phyloP scores from a whole-genome alignment of 2,888 invertebrate genomes.

The Hydraecia micacea region DNA sequence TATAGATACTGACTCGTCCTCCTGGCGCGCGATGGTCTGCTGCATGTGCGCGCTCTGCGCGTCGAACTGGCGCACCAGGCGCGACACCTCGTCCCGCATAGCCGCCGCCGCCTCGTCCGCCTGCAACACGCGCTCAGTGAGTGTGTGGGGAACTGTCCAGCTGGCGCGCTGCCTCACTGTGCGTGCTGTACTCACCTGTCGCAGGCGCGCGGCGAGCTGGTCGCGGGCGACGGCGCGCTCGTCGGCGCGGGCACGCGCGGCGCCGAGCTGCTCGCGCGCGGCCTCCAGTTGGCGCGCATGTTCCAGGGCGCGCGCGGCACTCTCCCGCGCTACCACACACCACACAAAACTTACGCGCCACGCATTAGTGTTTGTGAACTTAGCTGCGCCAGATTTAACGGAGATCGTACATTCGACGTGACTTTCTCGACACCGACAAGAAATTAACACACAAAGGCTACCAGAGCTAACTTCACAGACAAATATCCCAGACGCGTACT shows the following conservation, averaged over 20 bases:
- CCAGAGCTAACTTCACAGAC: neutral
- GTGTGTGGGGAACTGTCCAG: neutral
- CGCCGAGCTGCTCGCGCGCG: slow-evolving; percentile 58
- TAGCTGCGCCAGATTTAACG: neutral
- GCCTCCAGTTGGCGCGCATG: slow-evolving; percentile 70
- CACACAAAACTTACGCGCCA: neutral
- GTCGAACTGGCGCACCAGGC: slow-evolving; percentile 64
- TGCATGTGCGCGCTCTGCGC: slow-evolving; percentile 47
- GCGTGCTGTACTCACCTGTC: too few relatives aligned
- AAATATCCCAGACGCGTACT: slow-evolving; percentile 18
- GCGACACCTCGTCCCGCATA: slow-evolving; percentile 70
- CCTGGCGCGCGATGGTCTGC: slow-evolving; percentile 33
- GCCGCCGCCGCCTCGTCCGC: slow-evolving; percentile 60
- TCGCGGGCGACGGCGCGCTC: neutral
- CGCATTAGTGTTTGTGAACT: neutral
- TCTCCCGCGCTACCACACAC: slow-evolving; percentile 5
- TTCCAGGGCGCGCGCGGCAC: slow-evolving; percentile 47
- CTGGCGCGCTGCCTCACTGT: neutral
- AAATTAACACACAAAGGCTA: neutral
- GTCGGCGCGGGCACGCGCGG: slow-evolving; percentile 47
- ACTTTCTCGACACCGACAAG: neutral
- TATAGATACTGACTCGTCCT: slow-evolving; percentile 36
- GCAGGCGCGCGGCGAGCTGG: neutral
- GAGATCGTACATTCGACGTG: neutral
- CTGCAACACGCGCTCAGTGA: slow-evolving; percentile 33